Evolutionary conservation across 1,140 invertebrate species (phyloP).

Genomic region (Drosophila willistoni): DNA sequence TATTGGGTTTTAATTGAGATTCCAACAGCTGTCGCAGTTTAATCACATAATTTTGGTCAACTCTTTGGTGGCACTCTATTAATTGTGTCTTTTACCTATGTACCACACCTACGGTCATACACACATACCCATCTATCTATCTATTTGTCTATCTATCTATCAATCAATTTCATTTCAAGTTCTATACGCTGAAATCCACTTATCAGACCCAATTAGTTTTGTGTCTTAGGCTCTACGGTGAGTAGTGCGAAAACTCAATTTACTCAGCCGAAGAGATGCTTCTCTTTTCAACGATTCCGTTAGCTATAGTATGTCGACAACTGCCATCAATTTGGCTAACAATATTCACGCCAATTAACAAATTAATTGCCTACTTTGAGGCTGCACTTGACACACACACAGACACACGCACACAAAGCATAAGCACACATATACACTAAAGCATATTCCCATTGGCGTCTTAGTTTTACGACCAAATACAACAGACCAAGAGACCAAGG

Average conservation of each 20-base stretch:
- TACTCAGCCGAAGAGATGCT: constrained; percentile 33
- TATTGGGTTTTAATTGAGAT: not conserved
- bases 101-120: not conserved
- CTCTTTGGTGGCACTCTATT: constrained; percentile 5
- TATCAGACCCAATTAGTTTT: constrained; percentile 40
- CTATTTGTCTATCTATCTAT: constrained; percentile 4
- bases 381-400: constrained; percentile 45
- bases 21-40: not conserved
- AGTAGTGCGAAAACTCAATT: constrained; percentile 60
- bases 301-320: constrained; percentile 35
- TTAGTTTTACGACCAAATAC: constrained; percentile 65
- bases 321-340: constrained; percentile 67
- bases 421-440: constrained; percentile 13
- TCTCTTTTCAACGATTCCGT: constrained; percentile 13
- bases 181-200: constrained; percentile 21
- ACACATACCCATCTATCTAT: not conserved
- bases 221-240: not conserved
- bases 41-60: constrained; percentile 11
- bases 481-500: constrained; percentile 35
- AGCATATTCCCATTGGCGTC: constrained; percentile 66
- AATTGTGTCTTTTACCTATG: constrained; percentile 1
- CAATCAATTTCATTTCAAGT: constrained; percentile 19
- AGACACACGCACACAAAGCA: constrained; percentile 9
- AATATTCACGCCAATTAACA: constrained; percentile 73
- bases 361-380: constrained; percentile 76